A percentile compares a stretch with the other conserved stretches of the same genome.
Evolutionary conservation across 2,888 invertebrate species (phyloP).

Genomic region (Agrotis ipsilon): DNA sequence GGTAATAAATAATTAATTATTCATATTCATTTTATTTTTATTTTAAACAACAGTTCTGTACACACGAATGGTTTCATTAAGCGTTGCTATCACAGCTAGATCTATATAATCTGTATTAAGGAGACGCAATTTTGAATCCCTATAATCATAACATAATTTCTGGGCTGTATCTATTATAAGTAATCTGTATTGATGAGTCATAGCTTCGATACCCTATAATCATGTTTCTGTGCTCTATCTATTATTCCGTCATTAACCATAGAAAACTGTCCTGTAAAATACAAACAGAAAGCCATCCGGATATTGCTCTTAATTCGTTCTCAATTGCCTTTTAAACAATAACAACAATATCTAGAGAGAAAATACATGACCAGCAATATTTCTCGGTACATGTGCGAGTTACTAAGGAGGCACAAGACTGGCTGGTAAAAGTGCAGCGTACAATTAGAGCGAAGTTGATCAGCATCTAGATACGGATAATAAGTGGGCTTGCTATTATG

Average conservation of each 20-base stretch:
- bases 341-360: slow-evolving; percentile 48
- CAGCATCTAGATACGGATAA: slow-evolving; percentile 80
- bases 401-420: slow-evolving; percentile 31
- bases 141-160: too few relatives aligned
- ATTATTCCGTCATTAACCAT: slow-evolving; percentile 6
- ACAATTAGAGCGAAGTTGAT: slow-evolving; percentile 86
- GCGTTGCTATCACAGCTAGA: too few relatives aligned
- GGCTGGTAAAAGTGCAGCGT: slow-evolving; percentile 74
- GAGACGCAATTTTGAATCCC: too few relatives aligned
- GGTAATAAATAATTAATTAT: too few relatives aligned
- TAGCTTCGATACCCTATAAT: too few relatives aligned
- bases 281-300: slow-evolving; percentile 45
- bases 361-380: slow-evolving; percentile 47
- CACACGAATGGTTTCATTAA: too few relatives aligned
- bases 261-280: slow-evolving; percentile 31
- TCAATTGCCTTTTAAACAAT: slow-evolving; percentile 55
- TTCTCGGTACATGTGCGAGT: slow-evolving; percentile 23
- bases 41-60: too few relatives aligned
- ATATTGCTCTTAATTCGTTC: slow-evolving; percentile 56
- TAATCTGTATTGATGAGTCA: too few relatives aligned
- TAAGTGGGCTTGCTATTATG: slow-evolving; percentile 77
- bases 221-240: not conserved
- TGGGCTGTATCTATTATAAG: not conserved
- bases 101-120: too few relatives aligned
- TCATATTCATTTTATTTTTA: too few relatives aligned